These are phyloP conservation scores for Pseudochromis fuscus DNA, from an alignment of 2,797 vertebrate species.

Conservation along the genomic window DNA sequence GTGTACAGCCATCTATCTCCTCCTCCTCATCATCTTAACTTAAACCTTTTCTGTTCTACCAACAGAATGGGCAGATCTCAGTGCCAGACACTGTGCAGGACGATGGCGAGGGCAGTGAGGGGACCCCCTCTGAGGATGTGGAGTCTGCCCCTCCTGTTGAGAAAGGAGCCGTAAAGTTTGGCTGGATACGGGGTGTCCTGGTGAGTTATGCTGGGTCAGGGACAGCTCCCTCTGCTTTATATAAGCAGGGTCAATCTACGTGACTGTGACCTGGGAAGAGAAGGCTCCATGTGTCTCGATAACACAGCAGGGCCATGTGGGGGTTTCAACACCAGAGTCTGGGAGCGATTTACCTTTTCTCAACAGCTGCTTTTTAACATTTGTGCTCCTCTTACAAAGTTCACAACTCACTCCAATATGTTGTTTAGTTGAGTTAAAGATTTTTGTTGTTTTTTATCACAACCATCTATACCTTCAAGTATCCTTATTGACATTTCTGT, in stretches of 20 bases:
- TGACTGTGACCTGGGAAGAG: slow-evolving; percentile 21
- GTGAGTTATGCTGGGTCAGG: slow-evolving; percentile 83
- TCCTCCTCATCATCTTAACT: not conserved
- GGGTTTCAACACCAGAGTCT: slow-evolving; percentile 4
- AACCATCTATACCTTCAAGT: too few species aligned
- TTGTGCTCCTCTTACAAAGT: not conserved
- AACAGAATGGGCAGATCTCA: slow-evolving; percentile 77
- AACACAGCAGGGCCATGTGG: slow-evolving; percentile 9
- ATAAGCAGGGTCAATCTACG: slow-evolving; percentile 9
- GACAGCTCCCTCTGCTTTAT: slow-evolving; percentile 31
- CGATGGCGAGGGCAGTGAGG: slow-evolving; percentile 86
- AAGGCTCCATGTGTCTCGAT: not conserved
- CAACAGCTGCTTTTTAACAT: slow-evolving; percentile 4
- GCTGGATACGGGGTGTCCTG: slow-evolving; percentile 99
- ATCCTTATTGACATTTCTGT: not conserved
- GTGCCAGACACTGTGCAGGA: slow-evolving; percentile 82
- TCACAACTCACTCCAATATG: not conserved
- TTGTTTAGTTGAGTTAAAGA: not conserved
- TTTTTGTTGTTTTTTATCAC: not conserved
- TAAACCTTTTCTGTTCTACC: too few species aligned
- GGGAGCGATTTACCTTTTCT: slow-evolving; percentile 14
- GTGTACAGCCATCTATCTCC: not conserved
- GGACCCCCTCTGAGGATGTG: slow-evolving; percentile 85
- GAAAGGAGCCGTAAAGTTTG: slow-evolving; percentile 89
- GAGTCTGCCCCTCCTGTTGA: slow-evolving; percentile 81